A percentile compares a stretch with the other conserved stretches of the same genome.
Conservation (phyloP, 2,113 vertebrate genomes). For the Amia ocellicauda region DNA sequence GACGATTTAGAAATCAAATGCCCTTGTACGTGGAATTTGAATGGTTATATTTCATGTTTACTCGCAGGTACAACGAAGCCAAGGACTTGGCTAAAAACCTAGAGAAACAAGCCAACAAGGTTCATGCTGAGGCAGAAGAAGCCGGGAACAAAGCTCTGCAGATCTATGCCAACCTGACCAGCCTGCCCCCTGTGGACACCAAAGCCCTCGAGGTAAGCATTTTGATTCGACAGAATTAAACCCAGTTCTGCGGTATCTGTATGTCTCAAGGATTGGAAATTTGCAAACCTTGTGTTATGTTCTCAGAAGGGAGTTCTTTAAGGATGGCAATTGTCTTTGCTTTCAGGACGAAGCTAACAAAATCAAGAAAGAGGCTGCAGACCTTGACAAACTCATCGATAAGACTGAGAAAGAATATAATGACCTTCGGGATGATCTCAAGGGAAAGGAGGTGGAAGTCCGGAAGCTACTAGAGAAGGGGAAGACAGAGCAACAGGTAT, state of each 20-base stretch:
- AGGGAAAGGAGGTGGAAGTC: constrained; percentile 83
- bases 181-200: constrained; percentile 75
- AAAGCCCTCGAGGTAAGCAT: constrained; percentile 73
- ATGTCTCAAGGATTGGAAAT: too few species aligned
- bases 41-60: too few species aligned
- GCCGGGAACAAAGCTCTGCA: constrained; percentile 83
- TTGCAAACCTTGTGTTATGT: too few species aligned
- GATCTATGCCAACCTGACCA: constrained; percentile 88
- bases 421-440: constrained; percentile 87
- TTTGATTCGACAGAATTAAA: too few species aligned
- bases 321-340: constrained; percentile 13
- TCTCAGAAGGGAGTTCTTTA: not conserved
- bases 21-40: not conserved
- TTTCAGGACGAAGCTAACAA: constrained; percentile 82
- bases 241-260: too few species aligned
- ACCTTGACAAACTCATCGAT: constrained; percentile 84
- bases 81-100: constrained; percentile 86
- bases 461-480: constrained; percentile 91
- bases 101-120: constrained; percentile 83
- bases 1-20: too few species aligned
- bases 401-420: constrained; percentile 87
- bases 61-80: constrained; percentile 81
- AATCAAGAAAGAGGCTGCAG: constrained; percentile 88
- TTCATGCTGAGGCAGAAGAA: constrained; percentile 81
- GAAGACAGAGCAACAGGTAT: constrained; percentile 93